Base-by-base conservation (phyloP, 2,113 vertebrate genomes). In the Syngnathoides biaculeatus region DNA sequence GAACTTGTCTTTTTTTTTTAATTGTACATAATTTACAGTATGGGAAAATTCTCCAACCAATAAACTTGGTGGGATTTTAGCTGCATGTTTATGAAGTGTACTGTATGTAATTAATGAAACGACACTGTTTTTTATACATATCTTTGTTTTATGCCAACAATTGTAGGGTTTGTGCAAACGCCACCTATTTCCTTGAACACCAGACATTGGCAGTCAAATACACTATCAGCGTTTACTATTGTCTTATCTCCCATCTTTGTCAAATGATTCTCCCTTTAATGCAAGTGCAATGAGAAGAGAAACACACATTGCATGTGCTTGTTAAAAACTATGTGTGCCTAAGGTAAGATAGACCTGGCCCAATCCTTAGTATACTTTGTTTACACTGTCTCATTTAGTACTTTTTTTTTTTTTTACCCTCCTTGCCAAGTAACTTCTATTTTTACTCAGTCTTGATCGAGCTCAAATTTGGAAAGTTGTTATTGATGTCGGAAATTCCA, bases 401-500 rank as follows among this genome's bases (percentile, higher is more conserved):
- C 52, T 26, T 4, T 13, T 53, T 39, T 39, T 39, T 39, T 2
- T n/a, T 60, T 40, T 22, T 10, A 38, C 30, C 20, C 10, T 59
- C 9, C 56, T 35, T 35, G 19, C 8, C 19, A 39, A 38, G 1
- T 38, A 38, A 60, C 20, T 38, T 38, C 27, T 20, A 59, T 59
- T 38, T 50, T 55, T 2, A 24, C 57, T n/a, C 17, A 3, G 14
- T 30, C 9, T 38, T 59, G 30, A 38, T 61, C 20, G 13, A 6
- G 39, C 35, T 40, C 1, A 12, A 59, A 59, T 39, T 35, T 38
- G 30, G 30, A 38, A 38, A 38, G 38, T 14, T 2, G n/a, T 22
- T 8, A 56, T 35, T 15, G n/a, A 3, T 65, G 6, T 1, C 24
- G 35, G n/a, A 52, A 68, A 64, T 66, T 69, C 66, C 40, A 47